phyloP scores from a whole-genome alignment of 2,888 invertebrate species.

The Ariolimax columbianus region DNA sequence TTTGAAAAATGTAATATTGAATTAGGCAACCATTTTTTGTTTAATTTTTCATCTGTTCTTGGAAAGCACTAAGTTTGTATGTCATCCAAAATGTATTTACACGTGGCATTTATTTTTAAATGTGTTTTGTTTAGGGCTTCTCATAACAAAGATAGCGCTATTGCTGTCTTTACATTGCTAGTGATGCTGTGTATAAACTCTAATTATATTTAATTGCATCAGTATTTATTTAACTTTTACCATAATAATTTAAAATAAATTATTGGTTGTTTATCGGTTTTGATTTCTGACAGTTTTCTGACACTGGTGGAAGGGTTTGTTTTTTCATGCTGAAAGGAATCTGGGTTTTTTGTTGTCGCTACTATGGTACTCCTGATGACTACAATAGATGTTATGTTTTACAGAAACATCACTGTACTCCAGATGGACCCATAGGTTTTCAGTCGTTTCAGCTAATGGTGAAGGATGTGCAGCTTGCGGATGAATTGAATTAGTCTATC shows the following conservation, averaged over 20 bases:
- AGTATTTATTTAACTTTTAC: constrained; percentile 1
- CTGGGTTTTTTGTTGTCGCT: too few relatives aligned
- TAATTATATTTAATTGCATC: not conserved
- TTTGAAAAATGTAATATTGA: not conserved
- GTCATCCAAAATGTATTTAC: not conserved
- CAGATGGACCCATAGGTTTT: too few relatives aligned
- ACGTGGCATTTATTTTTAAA: not conserved
- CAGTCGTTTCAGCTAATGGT: too few relatives aligned
- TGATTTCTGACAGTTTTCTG: too few relatives aligned
- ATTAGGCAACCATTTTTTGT: not conserved
- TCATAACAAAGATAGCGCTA: not conserved
- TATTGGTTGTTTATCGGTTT: not conserved
- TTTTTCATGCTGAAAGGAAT: not conserved
- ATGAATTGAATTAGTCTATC: too few relatives aligned
- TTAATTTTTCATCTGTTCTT: not conserved
- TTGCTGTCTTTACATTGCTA: not conserved
- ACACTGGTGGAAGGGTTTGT: not conserved
- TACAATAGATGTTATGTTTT: too few relatives aligned
- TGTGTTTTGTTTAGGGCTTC: not conserved
- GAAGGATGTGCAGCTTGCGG: too few relatives aligned
- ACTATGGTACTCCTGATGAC: too few relatives aligned
- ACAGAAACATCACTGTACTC: too few relatives aligned
- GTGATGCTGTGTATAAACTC: not conserved
- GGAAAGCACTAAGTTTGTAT: not conserved
- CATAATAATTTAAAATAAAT: not conserved